Conservation (phyloP, 2,888 invertebrate genomes). For the Polydrusus pterygomalis region DNA sequence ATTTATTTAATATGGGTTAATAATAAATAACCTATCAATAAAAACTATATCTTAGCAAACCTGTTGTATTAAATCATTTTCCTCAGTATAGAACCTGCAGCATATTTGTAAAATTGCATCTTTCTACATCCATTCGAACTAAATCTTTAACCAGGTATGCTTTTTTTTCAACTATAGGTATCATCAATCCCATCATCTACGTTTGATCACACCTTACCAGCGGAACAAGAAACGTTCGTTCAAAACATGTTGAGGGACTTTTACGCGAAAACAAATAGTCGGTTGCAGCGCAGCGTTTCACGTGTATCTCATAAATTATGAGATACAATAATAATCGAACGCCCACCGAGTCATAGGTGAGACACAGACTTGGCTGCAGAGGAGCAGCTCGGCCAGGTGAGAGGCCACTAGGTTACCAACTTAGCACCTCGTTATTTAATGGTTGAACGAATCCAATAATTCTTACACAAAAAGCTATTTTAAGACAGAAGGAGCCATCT, state of each 20-base stretch:
- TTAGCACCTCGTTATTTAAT: conserved; percentile 47
- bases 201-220: conserved; percentile 21
- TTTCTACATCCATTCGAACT: too few species aligned
- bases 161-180: too few species aligned
- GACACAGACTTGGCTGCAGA: conserved; percentile 10
- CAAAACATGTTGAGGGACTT: conserved; percentile 36
- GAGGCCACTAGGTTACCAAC: conserved; percentile 67
- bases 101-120: too few species aligned
- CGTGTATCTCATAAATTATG: conserved; percentile 53
- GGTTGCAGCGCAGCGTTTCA: conserved; percentile 48
- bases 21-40: too few species aligned
- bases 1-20: too few species aligned
- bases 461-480: background rate
- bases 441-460: background rate
- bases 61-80: too few species aligned
- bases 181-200: conserved; percentile 6
- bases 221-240: conserved; percentile 39
- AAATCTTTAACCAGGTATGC: too few species aligned
- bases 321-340: conserved; percentile 53
- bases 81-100: too few species aligned
- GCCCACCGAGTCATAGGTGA: conserved; percentile 51
- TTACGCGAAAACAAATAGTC: conserved; percentile 49
- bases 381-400: conserved; percentile 60
- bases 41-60: too few species aligned
- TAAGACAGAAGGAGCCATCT: too few species aligned